Evolutionary conservation across 2,888 invertebrate genomes (phyloP).

Genomic region (Saturnia japonica): DNA sequence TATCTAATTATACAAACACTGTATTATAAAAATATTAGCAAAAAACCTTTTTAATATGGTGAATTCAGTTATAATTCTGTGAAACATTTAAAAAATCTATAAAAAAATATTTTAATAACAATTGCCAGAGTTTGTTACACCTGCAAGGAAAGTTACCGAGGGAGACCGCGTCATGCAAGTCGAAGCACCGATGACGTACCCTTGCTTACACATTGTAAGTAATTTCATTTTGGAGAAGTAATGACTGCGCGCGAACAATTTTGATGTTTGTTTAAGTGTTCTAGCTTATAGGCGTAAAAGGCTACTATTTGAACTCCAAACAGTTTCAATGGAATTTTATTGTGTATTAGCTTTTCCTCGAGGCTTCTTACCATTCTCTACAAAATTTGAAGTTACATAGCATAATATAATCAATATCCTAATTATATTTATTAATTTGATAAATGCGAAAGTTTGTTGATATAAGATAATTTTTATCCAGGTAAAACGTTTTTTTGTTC

Average conservation of each 20-base stretch:
- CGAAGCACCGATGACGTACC: constrained; percentile 22
- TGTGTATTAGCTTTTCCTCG: too few species aligned
- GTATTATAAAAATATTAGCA: neutral
- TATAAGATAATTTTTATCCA: too few species aligned
- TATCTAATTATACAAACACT: too few species aligned
- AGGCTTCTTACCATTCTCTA: too few species aligned
- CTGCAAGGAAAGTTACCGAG: constrained; percentile 29
- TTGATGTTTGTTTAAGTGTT: neutral
- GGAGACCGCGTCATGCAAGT: constrained; percentile 28
- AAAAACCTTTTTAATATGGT: neutral
- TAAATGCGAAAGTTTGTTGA: neutral
- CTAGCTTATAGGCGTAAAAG: neutral
- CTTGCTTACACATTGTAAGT: neutral
- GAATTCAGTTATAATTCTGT: neutral
- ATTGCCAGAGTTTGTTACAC: neutral
- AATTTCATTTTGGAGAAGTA: neutral
- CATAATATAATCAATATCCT: too few species aligned
- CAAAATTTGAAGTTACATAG: too few species aligned
- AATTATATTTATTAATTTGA: neutral
- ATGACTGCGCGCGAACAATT: neutral
- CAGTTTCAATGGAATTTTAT: too few species aligned
- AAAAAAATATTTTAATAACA: neutral
- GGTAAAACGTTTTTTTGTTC: too few species aligned
- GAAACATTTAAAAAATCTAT: neutral
- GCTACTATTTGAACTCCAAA: neutral